Conservation (phyloP, 2,113 vertebrate species). For the Cochlearius cochlearius region DNA sequence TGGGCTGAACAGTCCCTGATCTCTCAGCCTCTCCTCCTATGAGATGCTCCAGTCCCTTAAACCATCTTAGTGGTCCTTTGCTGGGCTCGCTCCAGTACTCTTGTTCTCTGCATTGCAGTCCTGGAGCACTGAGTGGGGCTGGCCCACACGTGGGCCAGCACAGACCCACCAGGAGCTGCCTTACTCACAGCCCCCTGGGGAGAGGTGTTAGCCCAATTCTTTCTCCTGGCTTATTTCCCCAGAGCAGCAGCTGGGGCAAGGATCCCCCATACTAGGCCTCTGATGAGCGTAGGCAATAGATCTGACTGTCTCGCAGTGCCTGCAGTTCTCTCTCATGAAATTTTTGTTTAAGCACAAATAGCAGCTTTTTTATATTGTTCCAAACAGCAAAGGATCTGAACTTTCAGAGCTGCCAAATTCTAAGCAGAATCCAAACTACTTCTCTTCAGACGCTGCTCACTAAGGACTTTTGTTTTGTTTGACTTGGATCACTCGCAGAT, state of each 20-base stretch:
- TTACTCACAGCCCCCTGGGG: no score
- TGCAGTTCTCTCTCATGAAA: neutral
- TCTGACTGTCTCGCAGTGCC: neutral
- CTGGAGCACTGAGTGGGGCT: neutral
- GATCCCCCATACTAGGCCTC: neutral
- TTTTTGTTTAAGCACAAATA: slow-evolving; percentile 28
- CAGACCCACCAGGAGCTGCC: neutral
- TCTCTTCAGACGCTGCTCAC: slow-evolving; percentile 6
- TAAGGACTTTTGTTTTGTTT: neutral
- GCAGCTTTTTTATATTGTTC: slow-evolving; percentile 17
- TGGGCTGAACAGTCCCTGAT: neutral
- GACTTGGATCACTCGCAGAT: neutral
- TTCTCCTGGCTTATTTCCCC: neutral
- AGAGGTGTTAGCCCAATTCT: neutral
- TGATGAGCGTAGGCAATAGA: neutral
- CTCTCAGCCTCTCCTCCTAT: neutral
- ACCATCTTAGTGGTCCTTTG: neutral
- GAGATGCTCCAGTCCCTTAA: neutral
- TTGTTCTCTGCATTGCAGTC: neutral
- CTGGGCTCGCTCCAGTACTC: neutral
- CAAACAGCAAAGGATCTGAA: neutral
- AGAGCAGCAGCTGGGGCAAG: neutral
- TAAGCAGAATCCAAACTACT: slow-evolving; percentile 34
- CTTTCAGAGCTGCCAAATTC: slow-evolving; percentile 39
- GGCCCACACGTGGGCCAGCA: neutral